Evolutionary conservation across 2,888 invertebrate genomes (phyloP), one percentile per base, ranked within the genome.

Genomic region (Argyresthia goedartella): DNA sequence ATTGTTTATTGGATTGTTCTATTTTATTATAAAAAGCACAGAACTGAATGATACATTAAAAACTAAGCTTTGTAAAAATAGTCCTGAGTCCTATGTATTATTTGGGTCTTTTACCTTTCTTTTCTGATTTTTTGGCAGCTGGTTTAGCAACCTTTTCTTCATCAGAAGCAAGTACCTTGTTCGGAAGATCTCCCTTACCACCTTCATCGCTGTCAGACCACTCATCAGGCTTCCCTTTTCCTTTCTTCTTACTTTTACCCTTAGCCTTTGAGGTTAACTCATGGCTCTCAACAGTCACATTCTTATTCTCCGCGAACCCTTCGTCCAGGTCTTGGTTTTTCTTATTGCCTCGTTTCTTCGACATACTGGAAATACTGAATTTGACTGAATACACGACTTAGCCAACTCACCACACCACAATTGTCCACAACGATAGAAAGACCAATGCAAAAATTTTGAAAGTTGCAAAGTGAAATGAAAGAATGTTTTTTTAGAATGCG

Each of bases 341-440:
- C 64, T 89, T 90, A 57, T 77, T 82, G 52, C 87, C 88, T 56
- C 81, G 87, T 71, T 88, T 89, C 67, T 90, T 90, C 8, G 90
- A 90, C 90, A 90, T 91, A 1, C 55, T 63, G 25, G 49, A 15
- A 10, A 43, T 43, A 4, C 8, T 39, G 3, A 25, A 6, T 2
- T 25, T 25, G 3, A 25, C 2, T 25, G 2, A 25, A 4, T 25
- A 25, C 25, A 25, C 25, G 25, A 25, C 25, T n/a, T n/a, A 25
- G 25, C 25, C 25, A 25, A 2, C 25, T 25, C 25, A 25, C 25
- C 25, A 25, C 25, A 25, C 2, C 6, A 25, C n/a, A n/a, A n/a
- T n/a, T n/a, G n/a, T n/a, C n/a, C n/a, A 25, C 3, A 25, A 25
- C 6, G 6, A 25, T 2, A 25, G 6, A 25, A 25, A 25, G 2